These are phyloP conservation scores for Aulostomus chinensis DNA, from an alignment of 2,797 vertebrate species.

Conservation along the genomic window DNA sequence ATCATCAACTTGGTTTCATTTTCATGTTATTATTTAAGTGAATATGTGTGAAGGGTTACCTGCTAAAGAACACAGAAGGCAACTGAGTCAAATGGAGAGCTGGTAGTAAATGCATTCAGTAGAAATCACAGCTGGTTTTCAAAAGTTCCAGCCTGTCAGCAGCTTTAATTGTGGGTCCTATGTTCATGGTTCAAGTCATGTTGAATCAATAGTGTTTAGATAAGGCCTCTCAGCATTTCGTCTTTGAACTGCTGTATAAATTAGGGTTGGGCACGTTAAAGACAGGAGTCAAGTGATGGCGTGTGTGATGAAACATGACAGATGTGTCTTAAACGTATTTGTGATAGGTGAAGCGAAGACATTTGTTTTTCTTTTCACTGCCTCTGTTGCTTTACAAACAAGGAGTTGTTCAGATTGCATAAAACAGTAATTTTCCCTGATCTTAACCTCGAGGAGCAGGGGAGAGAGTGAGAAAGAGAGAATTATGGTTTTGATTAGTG, in stretches of 20 bases:
- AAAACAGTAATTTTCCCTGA: slow-evolving; percentile 4
- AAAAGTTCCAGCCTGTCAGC: background rate
- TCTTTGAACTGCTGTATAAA: no score
- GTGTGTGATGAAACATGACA: no score
- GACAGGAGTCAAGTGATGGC: no score
- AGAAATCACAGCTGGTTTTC: background rate
- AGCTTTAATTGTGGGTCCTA: slow-evolving; percentile 8
- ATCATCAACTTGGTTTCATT: background rate
- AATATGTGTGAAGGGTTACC: no score
- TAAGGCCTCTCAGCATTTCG: slow-evolving; percentile 33
- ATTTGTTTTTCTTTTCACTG: no score
- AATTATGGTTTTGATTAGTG: slow-evolving; percentile 69
- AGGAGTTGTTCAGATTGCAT: slow-evolving; percentile 3
- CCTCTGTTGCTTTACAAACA: slow-evolving; percentile 13
- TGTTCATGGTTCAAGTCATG: slow-evolving; percentile 15
- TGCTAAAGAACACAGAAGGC: no score
- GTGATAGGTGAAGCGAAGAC: no score
- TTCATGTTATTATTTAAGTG: no score
- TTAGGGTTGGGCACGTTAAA: no score
- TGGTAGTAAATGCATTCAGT: background rate
- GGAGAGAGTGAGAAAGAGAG: slow-evolving; percentile 3
- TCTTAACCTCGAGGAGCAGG: slow-evolving; percentile 1
- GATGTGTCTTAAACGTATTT: no score
- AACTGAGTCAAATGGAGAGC: background rate
- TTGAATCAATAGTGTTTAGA: slow-evolving; percentile 45